Conservation (phyloP, 1,140 invertebrate species). For the Daktulosphaira vitifoliae region DNA sequence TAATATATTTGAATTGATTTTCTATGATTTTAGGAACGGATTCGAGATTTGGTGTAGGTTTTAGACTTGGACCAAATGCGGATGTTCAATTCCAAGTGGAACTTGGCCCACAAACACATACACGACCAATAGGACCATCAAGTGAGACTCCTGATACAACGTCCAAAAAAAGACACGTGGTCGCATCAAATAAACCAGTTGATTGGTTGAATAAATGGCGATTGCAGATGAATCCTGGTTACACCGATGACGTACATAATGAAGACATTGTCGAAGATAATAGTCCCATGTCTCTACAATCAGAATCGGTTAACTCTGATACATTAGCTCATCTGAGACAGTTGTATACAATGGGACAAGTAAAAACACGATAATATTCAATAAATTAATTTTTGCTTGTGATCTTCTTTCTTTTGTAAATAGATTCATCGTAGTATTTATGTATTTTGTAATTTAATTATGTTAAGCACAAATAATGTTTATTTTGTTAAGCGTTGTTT, state of each 20-base stretch:
- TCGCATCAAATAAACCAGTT: neutral
- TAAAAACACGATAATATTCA: too few species aligned
- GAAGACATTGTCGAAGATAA: neutral
- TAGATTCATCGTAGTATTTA: too few species aligned
- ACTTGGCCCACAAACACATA: slow-evolving; percentile 63
- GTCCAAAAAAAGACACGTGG: neutral
- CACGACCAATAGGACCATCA: slow-evolving; percentile 49
- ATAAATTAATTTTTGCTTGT: too few species aligned
- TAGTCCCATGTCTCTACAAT: too few species aligned
- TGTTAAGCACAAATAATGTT: too few species aligned
- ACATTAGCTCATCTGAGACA: slow-evolving; percentile 1
- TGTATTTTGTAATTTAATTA: too few species aligned
- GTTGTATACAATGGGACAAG: neutral
- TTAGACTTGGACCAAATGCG: slow-evolving; percentile 65
- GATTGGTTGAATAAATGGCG: slow-evolving; percentile 29
- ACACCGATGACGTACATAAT: neutral
- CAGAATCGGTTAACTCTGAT: neutral
- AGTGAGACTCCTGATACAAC: neutral
- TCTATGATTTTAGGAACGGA: slow-evolving; percentile 57
- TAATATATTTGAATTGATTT: too few species aligned
- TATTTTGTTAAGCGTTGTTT: too few species aligned
- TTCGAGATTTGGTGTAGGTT: slow-evolving; percentile 66
- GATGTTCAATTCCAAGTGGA: slow-evolving; percentile 70
- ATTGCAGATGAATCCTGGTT: slow-evolving; percentile 11
- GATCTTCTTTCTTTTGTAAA: too few species aligned